Evolutionary conservation across 2,888 invertebrate genomes (phyloP), one percentile per base, ranked within the genome.

Genomic region (Lepeophtheirus nordmannii): DNA sequence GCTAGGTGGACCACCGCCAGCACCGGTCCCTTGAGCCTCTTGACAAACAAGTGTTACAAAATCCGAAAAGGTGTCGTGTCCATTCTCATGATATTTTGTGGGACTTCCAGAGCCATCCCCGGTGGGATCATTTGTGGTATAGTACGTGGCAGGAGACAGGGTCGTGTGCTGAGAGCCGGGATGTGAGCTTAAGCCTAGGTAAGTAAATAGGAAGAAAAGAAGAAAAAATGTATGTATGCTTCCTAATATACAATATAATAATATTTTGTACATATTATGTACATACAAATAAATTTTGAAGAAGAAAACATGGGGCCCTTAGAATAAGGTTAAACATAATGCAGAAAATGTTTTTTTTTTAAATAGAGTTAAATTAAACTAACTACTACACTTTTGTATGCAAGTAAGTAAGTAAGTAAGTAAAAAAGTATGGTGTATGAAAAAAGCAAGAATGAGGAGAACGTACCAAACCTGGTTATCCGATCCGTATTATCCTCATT

Each of bases 1-100:
- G 78, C 73, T 77, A 78, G 71, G 85, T 60, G n/a, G 57, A 58
- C 22, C 65, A 59, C 5, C 68, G 60, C 14, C 63, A 65, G 12
- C 53, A 46, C 23, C 37, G 68, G 84, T 84, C 69, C 84, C 84
- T 71, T 88, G 85, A 39, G 88, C 87, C 77, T 94, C 94, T 78
- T 93, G 93, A 75, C 94, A 94, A 65, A 94, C 94, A 74, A 94
- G 89, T 58, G 93, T 92, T 70, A 94, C 94, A 77, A 94, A 94
- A 77, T 96, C 94, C 1, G 91, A 88, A 70, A 94, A 83, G 0
- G 89, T 89, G 76, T 94, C 93, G 64, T 76, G 75, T 1, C 88
- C 85, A 72, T 86, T 88, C 75, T 89, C 89, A 63, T 85, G 83
- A 75, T 89, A 87, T 75, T 85, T 85, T 69, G 79, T 79, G 66